Percentiles rank a stretch among this genome's conserved stretches.
Evolutionary conservation across 2,113 vertebrate species (phyloP).

Genomic region (Chelonoidis abingdonii): DNA sequence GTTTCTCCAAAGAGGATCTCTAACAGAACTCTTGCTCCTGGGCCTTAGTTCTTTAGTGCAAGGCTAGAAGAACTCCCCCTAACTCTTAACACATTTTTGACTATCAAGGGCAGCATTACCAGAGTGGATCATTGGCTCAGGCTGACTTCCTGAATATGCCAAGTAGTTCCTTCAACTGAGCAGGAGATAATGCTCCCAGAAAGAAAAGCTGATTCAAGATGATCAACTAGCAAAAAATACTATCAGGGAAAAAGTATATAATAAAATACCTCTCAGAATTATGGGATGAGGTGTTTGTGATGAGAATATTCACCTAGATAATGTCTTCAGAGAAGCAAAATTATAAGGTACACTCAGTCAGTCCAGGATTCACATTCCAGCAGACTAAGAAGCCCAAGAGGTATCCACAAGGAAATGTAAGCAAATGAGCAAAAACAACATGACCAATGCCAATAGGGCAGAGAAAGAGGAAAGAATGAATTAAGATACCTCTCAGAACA

Average conservation of each 20-base stretch:
- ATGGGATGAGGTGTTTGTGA: neutral
- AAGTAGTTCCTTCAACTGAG: constrained; percentile 48
- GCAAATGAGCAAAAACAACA: neutral
- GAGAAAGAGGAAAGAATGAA: neutral
- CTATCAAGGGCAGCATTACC: constrained; percentile 58
- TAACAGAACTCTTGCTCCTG: constrained; percentile 37
- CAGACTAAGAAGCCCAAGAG: neutral
- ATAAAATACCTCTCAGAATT: neutral
- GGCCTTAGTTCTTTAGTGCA: constrained; percentile 37
- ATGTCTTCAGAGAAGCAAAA: constrained; percentile 9
- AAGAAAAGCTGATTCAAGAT: constrained; percentile 34
- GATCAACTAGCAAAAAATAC: constrained; percentile 27
- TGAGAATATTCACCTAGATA: neutral
- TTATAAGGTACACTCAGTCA: neutral
- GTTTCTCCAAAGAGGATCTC: constrained; percentile 63
- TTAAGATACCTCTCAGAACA: neutral
- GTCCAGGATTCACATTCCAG: constrained; percentile 7
- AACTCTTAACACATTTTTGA: constrained; percentile 31
- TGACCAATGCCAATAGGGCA: neutral
- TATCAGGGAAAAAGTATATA: neutral
- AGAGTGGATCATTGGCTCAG: constrained; percentile 23
- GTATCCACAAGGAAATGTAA: neutral
- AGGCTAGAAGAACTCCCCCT: constrained; percentile 60
- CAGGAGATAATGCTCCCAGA: constrained; percentile 1
- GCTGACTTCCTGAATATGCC: neutral